Percentiles rank a stretch among this genome's conserved stretches.
phyloP scores from a whole-genome alignment of 2,113 vertebrate species.

The Dipodomys ordii region DNA sequence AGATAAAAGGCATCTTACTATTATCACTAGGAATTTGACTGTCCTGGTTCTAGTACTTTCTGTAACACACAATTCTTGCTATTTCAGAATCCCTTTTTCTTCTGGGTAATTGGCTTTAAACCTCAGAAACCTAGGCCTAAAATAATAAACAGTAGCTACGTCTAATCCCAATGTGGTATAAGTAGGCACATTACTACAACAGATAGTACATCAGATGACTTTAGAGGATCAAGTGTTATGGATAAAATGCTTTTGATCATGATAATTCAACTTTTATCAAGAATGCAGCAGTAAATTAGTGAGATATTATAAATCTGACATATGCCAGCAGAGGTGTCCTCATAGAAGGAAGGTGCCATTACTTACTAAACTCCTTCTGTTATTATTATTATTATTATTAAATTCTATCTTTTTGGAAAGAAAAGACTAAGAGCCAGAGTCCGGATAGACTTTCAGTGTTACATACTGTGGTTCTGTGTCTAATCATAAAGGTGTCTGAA shows the following conservation, averaged over 20 bases:
- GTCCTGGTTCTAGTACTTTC: not conserved
- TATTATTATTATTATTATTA: not conserved
- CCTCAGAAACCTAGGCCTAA: not conserved
- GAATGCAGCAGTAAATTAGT: not conserved
- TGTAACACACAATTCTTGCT: not conserved
- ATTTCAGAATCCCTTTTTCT: conserved; percentile 27
- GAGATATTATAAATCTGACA: not conserved
- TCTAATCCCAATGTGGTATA: not conserved
- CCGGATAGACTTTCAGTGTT: not conserved
- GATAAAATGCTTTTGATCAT: not conserved
- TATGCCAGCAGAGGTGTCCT: not conserved
- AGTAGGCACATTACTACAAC: not conserved
- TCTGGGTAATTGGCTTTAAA: not conserved
- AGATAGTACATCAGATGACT: not conserved
- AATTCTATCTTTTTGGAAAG: not conserved
- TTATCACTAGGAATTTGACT: not conserved
- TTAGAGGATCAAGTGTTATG: not conserved
- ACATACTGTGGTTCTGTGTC: not conserved
- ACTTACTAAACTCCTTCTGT: not conserved
- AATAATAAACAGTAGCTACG: not conserved
- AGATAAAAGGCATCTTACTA: not conserved
- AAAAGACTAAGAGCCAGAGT: not conserved
- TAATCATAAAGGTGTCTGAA: not conserved
- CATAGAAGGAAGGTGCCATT: not conserved
- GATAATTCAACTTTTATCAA: not conserved